These are phyloP conservation scores for Poecilia latipinna DNA, from an alignment of 2,113 vertebrate genomes.

Conservation along the genomic window DNA sequence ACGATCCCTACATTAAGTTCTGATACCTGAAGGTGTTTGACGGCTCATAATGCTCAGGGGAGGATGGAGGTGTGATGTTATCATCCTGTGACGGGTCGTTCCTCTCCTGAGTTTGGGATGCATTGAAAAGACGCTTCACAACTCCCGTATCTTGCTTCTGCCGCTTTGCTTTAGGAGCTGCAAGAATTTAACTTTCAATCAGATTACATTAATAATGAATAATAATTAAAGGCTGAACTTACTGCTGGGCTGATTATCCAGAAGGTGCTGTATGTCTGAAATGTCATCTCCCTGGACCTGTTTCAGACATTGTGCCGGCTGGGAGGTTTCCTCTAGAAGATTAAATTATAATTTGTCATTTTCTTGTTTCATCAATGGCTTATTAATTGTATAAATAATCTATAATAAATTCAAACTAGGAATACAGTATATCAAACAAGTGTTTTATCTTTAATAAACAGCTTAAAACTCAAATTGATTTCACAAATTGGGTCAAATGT, in stretches of 20 bases:
- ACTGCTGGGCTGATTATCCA: slow-evolving; percentile 64
- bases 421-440: not conserved
- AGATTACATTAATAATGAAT: not conserved
- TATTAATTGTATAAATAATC: not conserved
- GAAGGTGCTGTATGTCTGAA: slow-evolving; percentile 44
- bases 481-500: not conserved
- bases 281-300: slow-evolving; percentile 15
- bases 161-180: slow-evolving; percentile 86
- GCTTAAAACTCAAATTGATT: not conserved
- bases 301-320: slow-evolving; percentile 6
- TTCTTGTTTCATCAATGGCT: not conserved
- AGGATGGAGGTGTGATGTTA: slow-evolving; percentile 80
- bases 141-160: slow-evolving; percentile 82
- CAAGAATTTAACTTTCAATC: not conserved
- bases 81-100: slow-evolving; percentile 46
- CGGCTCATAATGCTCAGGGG: slow-evolving; percentile 66
- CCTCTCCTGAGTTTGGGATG: slow-evolving; percentile 42
- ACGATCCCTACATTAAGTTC: not conserved
- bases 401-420: not conserved
- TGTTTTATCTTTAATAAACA: not conserved
- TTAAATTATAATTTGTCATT: slow-evolving; percentile 4
- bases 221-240: slow-evolving; percentile 42
- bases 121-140: slow-evolving; percentile 85
- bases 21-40: slow-evolving; percentile 65
- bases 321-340: slow-evolving; percentile 15